Evolutionary conservation across 2,888 invertebrate genomes (phyloP), one percentile per base, ranked within the genome.

Genomic region (Drosophila lutescens): DNA sequence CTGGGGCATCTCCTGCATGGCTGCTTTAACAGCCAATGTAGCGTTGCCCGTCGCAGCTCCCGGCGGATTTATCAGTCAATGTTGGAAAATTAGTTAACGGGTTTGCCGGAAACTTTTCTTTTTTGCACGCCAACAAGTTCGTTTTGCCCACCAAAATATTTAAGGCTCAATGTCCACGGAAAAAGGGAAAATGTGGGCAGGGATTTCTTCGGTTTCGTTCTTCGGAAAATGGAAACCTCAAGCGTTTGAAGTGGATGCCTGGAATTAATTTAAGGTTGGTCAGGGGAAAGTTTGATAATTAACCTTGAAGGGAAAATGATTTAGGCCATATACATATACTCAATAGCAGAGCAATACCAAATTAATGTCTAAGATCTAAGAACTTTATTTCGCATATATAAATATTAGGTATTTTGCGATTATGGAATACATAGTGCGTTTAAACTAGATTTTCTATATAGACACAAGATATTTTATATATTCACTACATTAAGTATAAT

Each of bases 51-150:
- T 26, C 46, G 41, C 30, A n/a, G 17, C 34, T 41, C 56, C 41
- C 54, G 20, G 38, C 44, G 59, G 69, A 77, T 59, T 67, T 82
- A 83, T 82, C 83, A 80, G 78, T 86, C 80, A 80, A 80, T 79
- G 75, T 80, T 79, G 68, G 69, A 79, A 82, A 86, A 83, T 83
- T 83, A 83, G 83, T 80, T 83, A 86, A 80, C 53, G 69, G 83
- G 75, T 71, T 86, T 72, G 38, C 49, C 54, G 20, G 15, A 47
- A 56, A 67, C 72, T 53, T 71, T 80, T 44, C 41, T 41, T 43
- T 47, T 80, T 71, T 74, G 71, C 70, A 60, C 77, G 76, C 73
- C 69, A 76, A 81, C 78, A 79, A 82, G 82, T 85, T 82, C 73
- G 63, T 75, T 75, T 80, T 55, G 63, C 34, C 38, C 0, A 30